A percentile compares a stretch with the other conserved stretches of the same genome.
These are phyloP conservation scores for Noctua janthe DNA, from an alignment of 2,888 invertebrate species.

Conservation along the genomic window DNA sequence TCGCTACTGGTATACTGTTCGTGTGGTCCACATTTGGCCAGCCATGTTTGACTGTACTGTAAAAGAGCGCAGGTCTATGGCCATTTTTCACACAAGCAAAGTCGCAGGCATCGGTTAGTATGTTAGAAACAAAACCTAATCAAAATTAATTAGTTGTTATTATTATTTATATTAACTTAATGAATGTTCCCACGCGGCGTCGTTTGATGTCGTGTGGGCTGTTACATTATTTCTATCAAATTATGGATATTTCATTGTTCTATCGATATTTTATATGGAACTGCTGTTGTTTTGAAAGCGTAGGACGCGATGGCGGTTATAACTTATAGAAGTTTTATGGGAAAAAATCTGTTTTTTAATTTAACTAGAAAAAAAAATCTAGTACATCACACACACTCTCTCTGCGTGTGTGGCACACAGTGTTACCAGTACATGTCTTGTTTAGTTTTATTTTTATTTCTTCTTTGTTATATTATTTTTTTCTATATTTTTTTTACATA, in stretches of 20 bases:
- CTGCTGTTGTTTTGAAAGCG: constrained; percentile 2
- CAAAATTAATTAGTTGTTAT: constrained; percentile 11
- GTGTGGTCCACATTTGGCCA: neutral
- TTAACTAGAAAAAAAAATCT: neutral
- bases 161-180: constrained; percentile 15
- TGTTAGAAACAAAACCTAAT: neutral
- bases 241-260: constrained; percentile 22
- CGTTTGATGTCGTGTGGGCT: constrained; percentile 39
- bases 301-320: constrained; percentile 9
- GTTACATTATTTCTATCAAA: constrained; percentile 15
- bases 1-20: neutral
- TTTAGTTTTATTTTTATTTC: too few relatives aligned
- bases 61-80: neutral
- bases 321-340: neutral
- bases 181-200: constrained; percentile 26
- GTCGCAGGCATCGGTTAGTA: neutral
- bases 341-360: neutral
- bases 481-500: too few relatives aligned
- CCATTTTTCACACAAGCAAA: neutral
- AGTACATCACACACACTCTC: neutral
- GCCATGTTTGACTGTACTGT: neutral
- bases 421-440: too few relatives aligned
- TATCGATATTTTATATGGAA: constrained; percentile 14
- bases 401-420: too few relatives aligned
- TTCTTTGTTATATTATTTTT: too few relatives aligned